phyloP scores from a whole-genome alignment of 2,888 invertebrate genomes.

The Pomacea canaliculata region DNA sequence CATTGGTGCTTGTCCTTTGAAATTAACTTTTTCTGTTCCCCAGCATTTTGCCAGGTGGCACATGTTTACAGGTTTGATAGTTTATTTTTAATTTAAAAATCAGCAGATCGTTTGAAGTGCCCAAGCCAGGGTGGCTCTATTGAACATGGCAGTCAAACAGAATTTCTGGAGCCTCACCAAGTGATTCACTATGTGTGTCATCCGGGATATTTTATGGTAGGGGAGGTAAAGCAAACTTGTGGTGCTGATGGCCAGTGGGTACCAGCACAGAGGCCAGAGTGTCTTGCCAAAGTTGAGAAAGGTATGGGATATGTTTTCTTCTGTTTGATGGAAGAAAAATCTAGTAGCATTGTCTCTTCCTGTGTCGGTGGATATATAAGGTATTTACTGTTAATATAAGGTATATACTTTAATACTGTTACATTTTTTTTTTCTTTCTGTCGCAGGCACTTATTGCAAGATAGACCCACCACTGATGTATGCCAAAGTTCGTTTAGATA shows the following conservation, averaged over 20 bases:
- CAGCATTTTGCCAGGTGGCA: too few species aligned
- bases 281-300: slow-evolving; percentile 15
- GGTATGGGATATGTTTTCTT: background rate
- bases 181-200: slow-evolving; percentile 42
- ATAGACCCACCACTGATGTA: slow-evolving; percentile 12
- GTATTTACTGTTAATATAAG: too few species aligned
- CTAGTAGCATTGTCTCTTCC: background rate
- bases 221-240: slow-evolving; percentile 48
- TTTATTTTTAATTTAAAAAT: too few species aligned
- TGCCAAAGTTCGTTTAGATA: slow-evolving; percentile 28
- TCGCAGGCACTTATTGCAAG: too few species aligned
- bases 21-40: too few species aligned
- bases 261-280: slow-evolving; percentile 32
- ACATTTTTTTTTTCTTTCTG: too few species aligned
- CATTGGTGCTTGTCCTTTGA: too few species aligned
- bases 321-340: background rate
- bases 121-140: slow-evolving; percentile 16
- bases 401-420: too few species aligned
- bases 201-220: slow-evolving; percentile 46
- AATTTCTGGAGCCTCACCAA: slow-evolving; percentile 18
- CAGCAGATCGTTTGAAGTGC: slow-evolving; percentile 6
- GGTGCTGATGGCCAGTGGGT: slow-evolving; percentile 46
- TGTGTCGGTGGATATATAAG: too few species aligned
- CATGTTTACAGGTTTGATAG: too few species aligned
- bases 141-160: slow-evolving; percentile 28